phyloP scores from a whole-genome alignment of 2,797 vertebrate species.

The Pogoniulus pusillus region DNA sequence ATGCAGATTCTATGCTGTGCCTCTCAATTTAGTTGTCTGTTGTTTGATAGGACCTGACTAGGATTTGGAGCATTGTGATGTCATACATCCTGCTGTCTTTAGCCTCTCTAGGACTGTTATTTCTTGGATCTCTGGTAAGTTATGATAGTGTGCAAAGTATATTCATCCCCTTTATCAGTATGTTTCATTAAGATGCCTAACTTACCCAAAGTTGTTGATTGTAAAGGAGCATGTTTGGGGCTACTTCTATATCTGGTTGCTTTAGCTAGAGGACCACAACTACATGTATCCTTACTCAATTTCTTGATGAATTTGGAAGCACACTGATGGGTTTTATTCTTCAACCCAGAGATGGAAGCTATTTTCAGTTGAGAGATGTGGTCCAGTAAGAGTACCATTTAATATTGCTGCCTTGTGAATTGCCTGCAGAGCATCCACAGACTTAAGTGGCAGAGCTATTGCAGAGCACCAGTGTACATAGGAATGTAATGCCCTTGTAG shows the following conservation, averaged over 20 bases:
- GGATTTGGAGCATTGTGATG: constrained; percentile 73
- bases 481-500: neutral
- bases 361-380: neutral
- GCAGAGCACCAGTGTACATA: neutral
- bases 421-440: neutral
- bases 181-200: neutral
- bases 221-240: neutral
- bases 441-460: neutral
- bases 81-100: constrained; percentile 79
- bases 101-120: constrained; percentile 78
- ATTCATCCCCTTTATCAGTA: neutral
- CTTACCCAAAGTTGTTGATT: neutral
- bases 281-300: neutral
- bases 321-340: neutral
- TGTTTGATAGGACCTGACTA: constrained; percentile 71
- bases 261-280: neutral
- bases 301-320: neutral
- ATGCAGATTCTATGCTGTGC: neutral
- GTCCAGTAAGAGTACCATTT: neutral
- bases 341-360: neutral
- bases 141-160: neutral
- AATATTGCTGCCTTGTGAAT: neutral
- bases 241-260: neutral
- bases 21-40: neutral
- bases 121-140: constrained; percentile 82